Evolutionary conservation across 2,797 vertebrate species (phyloP), one percentile per base, ranked within the genome.

Genomic region (Zonotrichia albicollis): DNA sequence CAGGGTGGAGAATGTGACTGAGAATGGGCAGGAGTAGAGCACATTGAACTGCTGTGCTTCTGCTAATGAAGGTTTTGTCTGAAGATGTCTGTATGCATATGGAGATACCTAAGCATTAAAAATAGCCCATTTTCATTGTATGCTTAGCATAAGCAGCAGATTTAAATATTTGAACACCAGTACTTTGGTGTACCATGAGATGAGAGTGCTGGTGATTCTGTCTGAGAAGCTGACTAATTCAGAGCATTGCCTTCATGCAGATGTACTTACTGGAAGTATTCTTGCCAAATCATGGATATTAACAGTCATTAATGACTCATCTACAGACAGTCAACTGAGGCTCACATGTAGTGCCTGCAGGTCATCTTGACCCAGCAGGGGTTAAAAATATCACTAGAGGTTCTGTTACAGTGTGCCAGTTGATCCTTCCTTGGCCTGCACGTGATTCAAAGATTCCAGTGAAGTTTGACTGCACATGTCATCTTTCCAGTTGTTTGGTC

Each of bases 321-420:
- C 66, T 84, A 0, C 18, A 46, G 38, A 77, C 17, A 54, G 26
- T 84, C 58, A 66, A 22, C 16, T 10, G 66, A 55, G n/a, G 30
- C 11, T 55, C 7, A 1, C 7, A 20, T 0, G 0, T 45, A 38
- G 29, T 2, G 2, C 21, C 1, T 45, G 29, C 26, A 3, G 11
- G 79, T 71, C 10, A 21, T 85, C 45, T 71, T 89, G 57, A 57
- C 83, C 29, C 19, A 55, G 8, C 23, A 18, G 1, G 2, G 11
- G 9, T 85, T 85, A 38, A 88, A 89, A 87, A 26, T 71, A 84
- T 3, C 32, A 5, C 15, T 61, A 11, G 61, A 75, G 48, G 14
- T 73, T 84, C 42, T 82, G 9, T 60, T 89, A 3, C 1, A 29
- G 40, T 43, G 84, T 40, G 19, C 53, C 57, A 18, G 0, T 50